Conservation (phyloP, 1,140 invertebrate genomes). For the Drosophila sproati region DNA sequence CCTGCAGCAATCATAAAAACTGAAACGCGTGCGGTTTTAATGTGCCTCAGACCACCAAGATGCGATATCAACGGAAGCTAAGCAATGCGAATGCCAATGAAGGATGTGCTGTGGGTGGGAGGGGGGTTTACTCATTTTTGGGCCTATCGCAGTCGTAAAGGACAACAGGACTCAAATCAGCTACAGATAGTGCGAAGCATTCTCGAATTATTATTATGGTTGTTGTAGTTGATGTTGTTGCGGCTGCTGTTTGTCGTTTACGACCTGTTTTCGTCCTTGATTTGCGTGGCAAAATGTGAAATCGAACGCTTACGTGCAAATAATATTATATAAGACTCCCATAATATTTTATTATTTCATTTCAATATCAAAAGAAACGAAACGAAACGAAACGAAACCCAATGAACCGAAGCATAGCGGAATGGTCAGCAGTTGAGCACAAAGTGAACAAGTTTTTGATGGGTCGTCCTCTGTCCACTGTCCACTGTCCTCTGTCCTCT, state of each 20-base stretch:
- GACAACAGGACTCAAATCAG: conserved; percentile 27
- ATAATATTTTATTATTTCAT: conserved; percentile 45
- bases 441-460: neutral
- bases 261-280: conserved; percentile 43
- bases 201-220: conserved; percentile 38
- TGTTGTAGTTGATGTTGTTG: neutral
- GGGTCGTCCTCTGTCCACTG: neutral
- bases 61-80: conserved; percentile 35
- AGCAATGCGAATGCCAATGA: neutral
- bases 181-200: conserved; percentile 46
- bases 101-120: neutral
- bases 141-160: conserved; percentile 38
- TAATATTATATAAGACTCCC: conserved; percentile 40
- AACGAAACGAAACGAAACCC: neutral
- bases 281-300: conserved; percentile 12
- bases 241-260: conserved; percentile 34
- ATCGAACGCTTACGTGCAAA: conserved; percentile 38
- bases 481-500: neutral
- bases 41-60: conserved; percentile 31
- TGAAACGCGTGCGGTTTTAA: conserved; percentile 58
- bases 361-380: conserved; percentile 32
- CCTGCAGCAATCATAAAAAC: conserved; percentile 50
- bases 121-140: neutral
- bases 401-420: neutral
- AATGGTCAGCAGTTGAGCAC: conserved; percentile 10